phyloP scores from a whole-genome alignment of 2,797 vertebrate species.

The Heterohyrax brucei region DNA sequence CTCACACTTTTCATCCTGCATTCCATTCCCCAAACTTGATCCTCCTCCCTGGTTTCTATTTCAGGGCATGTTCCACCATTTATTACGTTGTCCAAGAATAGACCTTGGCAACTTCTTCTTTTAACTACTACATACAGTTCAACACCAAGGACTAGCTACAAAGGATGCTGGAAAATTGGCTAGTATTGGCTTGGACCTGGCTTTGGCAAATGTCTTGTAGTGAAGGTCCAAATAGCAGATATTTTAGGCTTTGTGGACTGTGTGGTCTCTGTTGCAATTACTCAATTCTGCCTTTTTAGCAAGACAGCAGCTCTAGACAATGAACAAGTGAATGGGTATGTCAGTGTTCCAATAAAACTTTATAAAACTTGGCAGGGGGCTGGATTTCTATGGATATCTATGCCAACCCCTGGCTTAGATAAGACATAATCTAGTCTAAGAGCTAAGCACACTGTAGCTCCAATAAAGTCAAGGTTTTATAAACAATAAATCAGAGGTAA shows the following conservation, averaged over 20 bases:
- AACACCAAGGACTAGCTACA: not conserved
- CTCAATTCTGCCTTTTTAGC: slow-evolving; percentile 10
- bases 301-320: not conserved
- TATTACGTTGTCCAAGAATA: not conserved
- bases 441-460: not conserved
- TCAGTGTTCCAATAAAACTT: slow-evolving; percentile 16
- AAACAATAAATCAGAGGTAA: not conserved
- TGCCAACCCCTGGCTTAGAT: not conserved
- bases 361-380: not conserved
- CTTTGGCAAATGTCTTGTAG: slow-evolving; percentile 11
- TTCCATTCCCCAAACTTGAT: not conserved
- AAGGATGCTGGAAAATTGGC: slow-evolving; percentile 22
- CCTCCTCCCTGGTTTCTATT: not conserved
- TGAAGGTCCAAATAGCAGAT: not conserved
- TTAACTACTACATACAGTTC: not conserved
- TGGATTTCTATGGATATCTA: not conserved
- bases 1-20: not conserved
- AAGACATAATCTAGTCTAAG: not conserved
- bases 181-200: not conserved
- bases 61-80: not conserved
- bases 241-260: not conserved
- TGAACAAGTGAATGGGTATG: not conserved
- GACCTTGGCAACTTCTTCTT: not conserved
- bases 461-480: not conserved
- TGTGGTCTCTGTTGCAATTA: not conserved